phyloP scores from a whole-genome alignment of 2,797 vertebrate species.

The Sebastolobus alascanus region DNA sequence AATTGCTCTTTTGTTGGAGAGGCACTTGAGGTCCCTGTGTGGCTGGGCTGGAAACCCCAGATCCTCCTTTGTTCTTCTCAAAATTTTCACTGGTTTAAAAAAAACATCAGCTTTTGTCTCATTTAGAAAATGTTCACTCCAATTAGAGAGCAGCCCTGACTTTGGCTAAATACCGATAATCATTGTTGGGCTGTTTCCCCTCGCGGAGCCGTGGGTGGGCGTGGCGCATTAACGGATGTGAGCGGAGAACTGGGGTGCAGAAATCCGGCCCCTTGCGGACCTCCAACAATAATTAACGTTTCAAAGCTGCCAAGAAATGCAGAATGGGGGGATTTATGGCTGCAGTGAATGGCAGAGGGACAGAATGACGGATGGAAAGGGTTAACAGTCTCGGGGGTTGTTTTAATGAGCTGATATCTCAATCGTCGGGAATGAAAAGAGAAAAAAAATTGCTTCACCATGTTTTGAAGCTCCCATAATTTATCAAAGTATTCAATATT shows the following conservation, averaged over 20 bases:
- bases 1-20: slow-evolving; percentile 76
- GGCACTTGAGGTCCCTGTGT: slow-evolving; percentile 61
- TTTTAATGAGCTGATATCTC: slow-evolving; percentile 76
- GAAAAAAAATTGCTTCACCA: slow-evolving; percentile 31
- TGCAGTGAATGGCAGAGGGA: slow-evolving; percentile 51
- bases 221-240: slow-evolving; percentile 45
- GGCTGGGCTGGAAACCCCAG: slow-evolving; percentile 63
- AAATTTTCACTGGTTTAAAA: slow-evolving; percentile 56
- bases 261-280: slow-evolving; percentile 73
- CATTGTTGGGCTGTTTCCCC: slow-evolving; percentile 51
- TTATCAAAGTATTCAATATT: slow-evolving; percentile 64
- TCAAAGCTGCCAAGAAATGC: slow-evolving; percentile 68
- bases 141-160: slow-evolving; percentile 64
- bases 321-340: slow-evolving; percentile 59
- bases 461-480: slow-evolving; percentile 45
- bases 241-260: slow-evolving; percentile 45
- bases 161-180: slow-evolving; percentile 69
- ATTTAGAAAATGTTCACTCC: slow-evolving; percentile 60
- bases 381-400: slow-evolving; percentile 65
- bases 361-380: slow-evolving; percentile 43
- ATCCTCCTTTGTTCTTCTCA: slow-evolving; percentile 65
- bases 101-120: slow-evolving; percentile 58
- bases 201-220: slow-evolving; percentile 66
- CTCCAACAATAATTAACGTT: slow-evolving; percentile 69
- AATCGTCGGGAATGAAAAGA: slow-evolving; percentile 52